These are phyloP conservation scores for Salvator merianae DNA, from an alignment of 2,113 vertebrate species.

Conservation along the genomic window DNA sequence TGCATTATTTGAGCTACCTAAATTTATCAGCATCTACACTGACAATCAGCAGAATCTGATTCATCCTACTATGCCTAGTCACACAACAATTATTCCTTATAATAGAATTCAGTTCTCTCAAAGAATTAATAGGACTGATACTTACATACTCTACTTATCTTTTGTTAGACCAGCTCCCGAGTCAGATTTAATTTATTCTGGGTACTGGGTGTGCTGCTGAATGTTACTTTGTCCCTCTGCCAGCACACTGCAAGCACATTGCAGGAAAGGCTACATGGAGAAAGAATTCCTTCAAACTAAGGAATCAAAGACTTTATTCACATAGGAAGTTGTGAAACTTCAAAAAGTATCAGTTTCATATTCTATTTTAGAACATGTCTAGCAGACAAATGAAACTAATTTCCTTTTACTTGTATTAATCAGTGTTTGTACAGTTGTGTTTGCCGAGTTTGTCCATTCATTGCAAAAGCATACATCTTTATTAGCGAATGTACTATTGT, in stretches of 20 bases:
- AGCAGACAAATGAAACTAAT: background rate
- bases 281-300: background rate
- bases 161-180: background rate
- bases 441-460: background rate
- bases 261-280: background rate
- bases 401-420: background rate
- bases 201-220: background rate
- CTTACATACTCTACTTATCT: background rate
- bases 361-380: background rate
- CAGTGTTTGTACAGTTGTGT: background rate
- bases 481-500: background rate
- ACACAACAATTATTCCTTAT: conserved; percentile 6
- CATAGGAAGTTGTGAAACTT: background rate
- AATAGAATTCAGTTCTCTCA: conserved; percentile 4
- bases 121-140: background rate
- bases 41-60: background rate
- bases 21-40: background rate
- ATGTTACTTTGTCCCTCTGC: background rate
- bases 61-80: conserved; percentile 1
- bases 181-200: conserved; percentile 15
- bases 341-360: background rate
- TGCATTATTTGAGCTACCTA: background rate
- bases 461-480: background rate
- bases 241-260: background rate
- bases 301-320: background rate